Evolutionary conservation across 2,113 vertebrate genomes (phyloP), one percentile per base, ranked within the genome.

Genomic region (Paradisaea rubra): DNA sequence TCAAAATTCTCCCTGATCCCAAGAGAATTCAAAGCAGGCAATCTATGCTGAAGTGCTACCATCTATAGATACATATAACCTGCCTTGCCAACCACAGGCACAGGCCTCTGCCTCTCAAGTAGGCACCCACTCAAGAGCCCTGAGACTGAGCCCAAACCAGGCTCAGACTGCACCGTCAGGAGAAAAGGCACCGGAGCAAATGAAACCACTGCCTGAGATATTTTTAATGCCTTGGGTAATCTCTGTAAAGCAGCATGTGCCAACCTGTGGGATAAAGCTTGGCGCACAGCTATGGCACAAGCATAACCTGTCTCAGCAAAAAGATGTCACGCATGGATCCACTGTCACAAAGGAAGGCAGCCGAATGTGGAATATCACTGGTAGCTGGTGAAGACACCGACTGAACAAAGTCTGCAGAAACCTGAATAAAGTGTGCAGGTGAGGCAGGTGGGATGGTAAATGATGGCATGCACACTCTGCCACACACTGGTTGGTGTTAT

Each of bases 271-370:
- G 60, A 42, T 35, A n/a, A 77, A 70, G 30, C 27, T 0, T 23
- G 15, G 22, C 13, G 31, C 44, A 52, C 37, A 52, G 53, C 52
- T 70, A 31, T 3, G 20, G 33, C 53, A 80, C 3, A 3, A 81
- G 63, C 42, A 57, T 0, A 3, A 57, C 16, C 56, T 11, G 19
- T 53, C 49, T 15, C 10, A 2, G 33, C 12, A 79, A 37, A 80
- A 47, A 9, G 41, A n/a, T 7, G 15, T 41, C 30, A 42, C 0
- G 0, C 8, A 4, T 1, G 7, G 68, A 60, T 42, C 41, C 28
- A 4, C 13, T 31, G 15, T 20, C 59, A 49, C 49, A 65, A 65
- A 60, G 15, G 12, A 30, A n/a, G 49, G 35, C n/a, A 17, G 42
- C 27, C 15, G 2, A 6, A 30, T 14, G 1, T 1, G 3, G 52